Evolutionary conservation across 1,140 invertebrate species (phyloP).

Genomic region (Brachionus koreanus): DNA sequence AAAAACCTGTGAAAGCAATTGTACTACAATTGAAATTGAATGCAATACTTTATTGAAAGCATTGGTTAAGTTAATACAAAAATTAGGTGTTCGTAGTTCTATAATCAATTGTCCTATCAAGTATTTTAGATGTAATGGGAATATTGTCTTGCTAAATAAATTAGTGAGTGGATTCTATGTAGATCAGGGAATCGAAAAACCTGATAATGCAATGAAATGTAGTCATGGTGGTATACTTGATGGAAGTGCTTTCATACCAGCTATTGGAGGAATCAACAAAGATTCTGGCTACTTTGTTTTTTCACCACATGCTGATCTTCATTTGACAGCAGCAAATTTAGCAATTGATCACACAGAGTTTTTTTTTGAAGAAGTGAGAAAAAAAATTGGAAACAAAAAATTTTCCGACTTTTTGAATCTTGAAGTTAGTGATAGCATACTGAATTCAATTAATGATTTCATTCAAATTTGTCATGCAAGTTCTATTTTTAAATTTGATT

Average conservation of each 20-base stretch:
- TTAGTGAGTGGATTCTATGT: slow-evolving; percentile 7
- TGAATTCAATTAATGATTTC: not conserved
- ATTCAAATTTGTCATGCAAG: not conserved
- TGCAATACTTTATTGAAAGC: slow-evolving; percentile 11
- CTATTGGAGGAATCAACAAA: slow-evolving; percentile 39
- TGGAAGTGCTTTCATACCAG: not conserved
- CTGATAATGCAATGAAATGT: slow-evolving; percentile 19
- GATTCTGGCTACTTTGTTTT: slow-evolving; percentile 1
- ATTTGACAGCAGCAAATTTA: not conserved
- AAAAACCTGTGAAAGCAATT: not conserved
- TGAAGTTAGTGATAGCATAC: not conserved
- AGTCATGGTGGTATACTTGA: slow-evolving; percentile 36
- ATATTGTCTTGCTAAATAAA: not conserved
- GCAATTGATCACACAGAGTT: slow-evolving; percentile 14
- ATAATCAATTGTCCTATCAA: slow-evolving; percentile 7
- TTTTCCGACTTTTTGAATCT: slow-evolving; percentile 19
- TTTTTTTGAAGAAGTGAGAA: not conserved
- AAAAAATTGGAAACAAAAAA: not conserved
- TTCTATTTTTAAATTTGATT: not conserved
- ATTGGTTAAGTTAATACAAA: not conserved
- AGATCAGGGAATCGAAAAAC: slow-evolving; percentile 20
- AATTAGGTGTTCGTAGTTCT: not conserved
- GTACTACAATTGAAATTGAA: not conserved
- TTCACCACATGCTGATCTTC: slow-evolving; percentile 29
- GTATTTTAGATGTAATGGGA: slow-evolving; percentile 27